Conservation (phyloP, 2,797 vertebrate species). For the Sebastes melanostomus region DNA sequence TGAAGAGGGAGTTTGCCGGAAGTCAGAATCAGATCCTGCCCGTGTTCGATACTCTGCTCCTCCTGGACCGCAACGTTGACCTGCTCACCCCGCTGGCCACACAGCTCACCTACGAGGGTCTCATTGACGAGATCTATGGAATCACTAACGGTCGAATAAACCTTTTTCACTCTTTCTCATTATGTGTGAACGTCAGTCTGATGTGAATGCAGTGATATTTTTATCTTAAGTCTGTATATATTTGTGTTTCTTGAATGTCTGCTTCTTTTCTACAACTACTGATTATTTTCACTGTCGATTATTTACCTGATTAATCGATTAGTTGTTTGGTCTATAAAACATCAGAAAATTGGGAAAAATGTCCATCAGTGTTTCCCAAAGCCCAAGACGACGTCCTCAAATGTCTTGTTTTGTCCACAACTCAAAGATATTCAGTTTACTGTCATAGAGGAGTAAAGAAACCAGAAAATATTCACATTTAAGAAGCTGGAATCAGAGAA, state of each 20-base stretch:
- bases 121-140: slow-evolving; percentile 96
- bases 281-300: no score
- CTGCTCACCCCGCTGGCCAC: slow-evolving; percentile 94
- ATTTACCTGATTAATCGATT: no score
- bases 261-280: background rate
- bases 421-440: no score
- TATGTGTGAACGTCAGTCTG: background rate
- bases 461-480: no score
- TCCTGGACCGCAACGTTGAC: slow-evolving; percentile 95
- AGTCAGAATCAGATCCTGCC: slow-evolving; percentile 94
- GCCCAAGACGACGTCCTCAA: no score
- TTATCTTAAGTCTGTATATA: background rate
- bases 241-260: background rate
- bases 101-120: slow-evolving; percentile 96
- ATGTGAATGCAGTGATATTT: background rate
- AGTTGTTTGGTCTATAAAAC: no score
- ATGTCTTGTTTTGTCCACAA: no score
- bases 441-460: no score
- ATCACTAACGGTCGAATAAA: slow-evolving; percentile 90
- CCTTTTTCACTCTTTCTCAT: background rate
- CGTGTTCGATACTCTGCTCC: slow-evolving; percentile 93
- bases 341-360: no score
- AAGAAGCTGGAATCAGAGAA: no score
- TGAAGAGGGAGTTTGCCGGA: slow-evolving; percentile 97
- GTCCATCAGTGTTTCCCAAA: no score